phyloP scores from a whole-genome alignment of 2,797 vertebrate species.

The Potorous gilbertii region DNA sequence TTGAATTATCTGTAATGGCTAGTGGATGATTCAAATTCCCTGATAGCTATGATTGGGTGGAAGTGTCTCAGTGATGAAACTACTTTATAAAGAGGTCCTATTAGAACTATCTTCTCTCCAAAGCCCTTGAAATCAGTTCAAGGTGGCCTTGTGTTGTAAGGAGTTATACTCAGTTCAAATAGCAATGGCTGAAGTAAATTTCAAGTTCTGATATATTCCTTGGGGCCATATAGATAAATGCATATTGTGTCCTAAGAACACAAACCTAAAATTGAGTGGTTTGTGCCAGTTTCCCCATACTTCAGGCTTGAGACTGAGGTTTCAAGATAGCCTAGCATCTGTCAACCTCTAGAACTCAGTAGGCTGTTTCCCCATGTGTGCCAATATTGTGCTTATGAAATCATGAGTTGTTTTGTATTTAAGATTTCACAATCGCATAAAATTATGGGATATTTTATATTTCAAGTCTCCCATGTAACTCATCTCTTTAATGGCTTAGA shows the following conservation, averaged over 20 bases:
- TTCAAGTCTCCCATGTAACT: neutral
- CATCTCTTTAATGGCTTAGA: neutral
- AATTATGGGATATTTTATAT: neutral
- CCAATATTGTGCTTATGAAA: neutral
- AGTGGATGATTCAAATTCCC: neutral
- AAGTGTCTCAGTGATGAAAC: neutral
- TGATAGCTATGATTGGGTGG: neutral
- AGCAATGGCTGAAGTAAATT: neutral
- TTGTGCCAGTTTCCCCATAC: neutral
- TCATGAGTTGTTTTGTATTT: neutral
- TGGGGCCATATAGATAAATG: neutral
- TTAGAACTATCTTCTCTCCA: neutral
- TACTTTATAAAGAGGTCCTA: neutral
- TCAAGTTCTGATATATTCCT: neutral
- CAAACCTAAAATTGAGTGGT: neutral
- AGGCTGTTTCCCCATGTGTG: neutral
- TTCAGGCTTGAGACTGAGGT: neutral
- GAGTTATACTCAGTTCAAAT: neutral
- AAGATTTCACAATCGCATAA: neutral
- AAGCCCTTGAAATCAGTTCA: neutral
- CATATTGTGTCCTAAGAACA: neutral
- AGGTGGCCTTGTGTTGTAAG: neutral
- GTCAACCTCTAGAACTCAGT: neutral
- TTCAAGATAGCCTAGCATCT: neutral
- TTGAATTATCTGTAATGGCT: neutral